phyloP scores from a whole-genome alignment of 2,113 vertebrate genomes.

The Ornithorhynchus anatinus region DNA sequence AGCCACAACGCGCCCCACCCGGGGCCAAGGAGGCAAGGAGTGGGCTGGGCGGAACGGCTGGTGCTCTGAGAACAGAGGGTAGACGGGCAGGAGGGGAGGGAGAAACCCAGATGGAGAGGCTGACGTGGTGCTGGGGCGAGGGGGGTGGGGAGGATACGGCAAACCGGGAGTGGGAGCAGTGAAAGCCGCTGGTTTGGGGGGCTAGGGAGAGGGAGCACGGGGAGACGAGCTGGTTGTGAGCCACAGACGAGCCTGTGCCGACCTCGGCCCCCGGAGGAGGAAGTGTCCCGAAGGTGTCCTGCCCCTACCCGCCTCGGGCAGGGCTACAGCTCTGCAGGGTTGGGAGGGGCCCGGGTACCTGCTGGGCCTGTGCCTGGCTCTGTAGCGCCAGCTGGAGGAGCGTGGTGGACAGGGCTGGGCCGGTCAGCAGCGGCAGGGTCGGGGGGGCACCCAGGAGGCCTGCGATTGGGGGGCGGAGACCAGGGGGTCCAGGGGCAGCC shows the following conservation, averaged over 20 bases:
- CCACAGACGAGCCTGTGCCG: rapidly evolving
- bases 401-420: conserved; percentile 82
- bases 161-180: rapidly evolving
- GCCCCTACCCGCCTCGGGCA: no score
- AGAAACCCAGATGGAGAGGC: neutral
- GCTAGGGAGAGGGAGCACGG: neutral
- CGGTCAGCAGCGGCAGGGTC: conserved; percentile 76
- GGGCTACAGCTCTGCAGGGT: no score
- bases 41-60: neutral
- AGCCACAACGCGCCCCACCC: no score
- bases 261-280: no score
- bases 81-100: neutral
- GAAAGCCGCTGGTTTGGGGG: neutral
- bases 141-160: rapidly evolving
- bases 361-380: conserved; percentile 80
- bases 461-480: conserved; percentile 42
- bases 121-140: rapidly evolving
- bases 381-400: conserved; percentile 89
- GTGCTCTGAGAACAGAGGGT: no score
- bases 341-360: conserved; percentile 67
- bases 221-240: neutral
- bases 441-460: conserved; percentile 87
- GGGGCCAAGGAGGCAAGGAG: neutral
- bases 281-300: no score
- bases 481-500: neutral